Conservation (phyloP, 2,113 vertebrate species). For the Heloderma charlesbogerti region DNA sequence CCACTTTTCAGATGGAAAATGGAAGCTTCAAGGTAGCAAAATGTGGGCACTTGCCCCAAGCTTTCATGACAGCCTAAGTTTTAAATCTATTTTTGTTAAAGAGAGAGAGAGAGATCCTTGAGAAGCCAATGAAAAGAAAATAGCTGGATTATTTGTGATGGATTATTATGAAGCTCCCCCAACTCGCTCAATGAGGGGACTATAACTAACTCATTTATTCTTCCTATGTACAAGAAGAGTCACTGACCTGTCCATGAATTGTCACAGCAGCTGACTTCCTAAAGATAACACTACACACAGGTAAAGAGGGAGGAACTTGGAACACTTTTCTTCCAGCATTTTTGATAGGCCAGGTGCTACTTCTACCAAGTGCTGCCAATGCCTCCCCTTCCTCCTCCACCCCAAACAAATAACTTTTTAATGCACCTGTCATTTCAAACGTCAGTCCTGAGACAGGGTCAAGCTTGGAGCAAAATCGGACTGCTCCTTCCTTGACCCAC, state of each 20-base stretch:
- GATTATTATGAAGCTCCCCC: neutral
- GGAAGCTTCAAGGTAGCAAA: no score
- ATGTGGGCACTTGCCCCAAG: neutral
- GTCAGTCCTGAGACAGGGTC: conserved; percentile 69
- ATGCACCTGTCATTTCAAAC: conserved; percentile 73
- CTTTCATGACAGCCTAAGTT: neutral
- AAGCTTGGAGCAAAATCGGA: conserved; percentile 71
- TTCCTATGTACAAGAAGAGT: neutral
- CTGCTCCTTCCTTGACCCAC: conserved; percentile 71
- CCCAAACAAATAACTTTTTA: conserved; percentile 68
- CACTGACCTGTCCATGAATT: neutral
- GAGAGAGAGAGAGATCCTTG: neutral
- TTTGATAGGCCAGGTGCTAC: conserved; percentile 38
- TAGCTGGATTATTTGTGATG: neutral
- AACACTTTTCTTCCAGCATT: conserved; percentile 7
- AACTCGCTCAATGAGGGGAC: neutral
- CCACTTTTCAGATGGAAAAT: neutral
- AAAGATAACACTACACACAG: neutral
- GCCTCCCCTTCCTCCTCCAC: conserved; percentile 27
- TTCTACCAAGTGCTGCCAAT: conserved; percentile 33
- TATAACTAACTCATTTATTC: conserved; percentile 5
- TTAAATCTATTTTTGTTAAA: neutral
- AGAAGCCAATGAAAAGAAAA: neutral
- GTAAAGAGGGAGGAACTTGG: neutral
- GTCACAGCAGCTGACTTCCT: neutral